Conservation (phyloP, 1,140 invertebrate genomes). For the Nasonia giraulti region DNA sequence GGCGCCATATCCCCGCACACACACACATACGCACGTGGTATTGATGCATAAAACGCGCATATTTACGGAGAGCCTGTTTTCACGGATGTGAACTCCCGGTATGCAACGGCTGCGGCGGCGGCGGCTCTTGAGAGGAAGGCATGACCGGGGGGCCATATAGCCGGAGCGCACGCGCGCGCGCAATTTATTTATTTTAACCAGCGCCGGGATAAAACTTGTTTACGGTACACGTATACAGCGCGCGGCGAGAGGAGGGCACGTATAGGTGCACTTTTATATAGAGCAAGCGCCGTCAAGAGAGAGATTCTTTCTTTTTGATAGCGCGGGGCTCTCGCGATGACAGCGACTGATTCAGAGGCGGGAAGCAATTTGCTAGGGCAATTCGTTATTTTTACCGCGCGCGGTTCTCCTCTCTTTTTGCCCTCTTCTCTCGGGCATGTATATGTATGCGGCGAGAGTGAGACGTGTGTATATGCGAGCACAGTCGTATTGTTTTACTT, state of each 20-base stretch:
- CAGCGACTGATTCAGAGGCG: slow-evolving; percentile 50
- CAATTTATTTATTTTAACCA: slow-evolving; percentile 71
- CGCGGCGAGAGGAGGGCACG: background rate
- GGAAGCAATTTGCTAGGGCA: slow-evolving; percentile 49
- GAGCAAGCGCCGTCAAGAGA: slow-evolving; percentile 32
- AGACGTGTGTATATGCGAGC: background rate
- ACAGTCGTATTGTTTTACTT: background rate
- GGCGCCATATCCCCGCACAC: background rate
- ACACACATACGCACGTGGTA: slow-evolving; percentile 55
- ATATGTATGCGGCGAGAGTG: background rate
- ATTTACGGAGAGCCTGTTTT: slow-evolving; percentile 72
- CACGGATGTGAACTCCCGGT: slow-evolving; percentile 72
- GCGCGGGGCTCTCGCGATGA: slow-evolving; percentile 32
- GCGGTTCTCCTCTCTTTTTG: background rate
- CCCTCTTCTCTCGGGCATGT: background rate
- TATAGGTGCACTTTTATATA: slow-evolving; percentile 4
- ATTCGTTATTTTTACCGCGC: slow-evolving; percentile 39
- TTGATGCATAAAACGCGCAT: slow-evolving; percentile 72
- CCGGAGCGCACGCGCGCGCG: slow-evolving; percentile 44
- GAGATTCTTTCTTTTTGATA: slow-evolving; percentile 30
- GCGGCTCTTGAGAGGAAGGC: slow-evolving; percentile 57
- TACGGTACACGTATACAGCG: slow-evolving; percentile 55
- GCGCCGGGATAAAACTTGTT: slow-evolving; percentile 70
- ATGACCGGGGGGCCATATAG: slow-evolving; percentile 51
- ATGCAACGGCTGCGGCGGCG: slow-evolving; percentile 57